Evolutionary conservation across 2,113 vertebrate species (phyloP).

Genomic region (Gavia stellata): DNA sequence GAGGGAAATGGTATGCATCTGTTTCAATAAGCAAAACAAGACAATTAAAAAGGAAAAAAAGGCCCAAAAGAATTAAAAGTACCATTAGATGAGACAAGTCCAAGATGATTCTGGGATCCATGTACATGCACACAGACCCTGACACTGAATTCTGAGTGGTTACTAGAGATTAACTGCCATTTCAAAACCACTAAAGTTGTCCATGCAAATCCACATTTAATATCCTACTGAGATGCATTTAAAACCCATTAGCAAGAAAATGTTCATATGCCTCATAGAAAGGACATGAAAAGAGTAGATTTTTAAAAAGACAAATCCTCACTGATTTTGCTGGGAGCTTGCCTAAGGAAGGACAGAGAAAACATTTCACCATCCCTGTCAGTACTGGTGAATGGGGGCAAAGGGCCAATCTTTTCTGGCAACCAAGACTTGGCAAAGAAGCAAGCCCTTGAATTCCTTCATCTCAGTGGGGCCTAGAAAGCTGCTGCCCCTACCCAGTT

Average conservation of each 20-base stretch:
- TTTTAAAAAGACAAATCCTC: neutral
- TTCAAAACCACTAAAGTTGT: conserved; percentile 36
- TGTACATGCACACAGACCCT: neutral
- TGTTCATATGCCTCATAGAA: conserved; percentile 17
- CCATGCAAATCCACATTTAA: conserved; percentile 41
- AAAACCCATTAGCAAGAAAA: conserved; percentile 26
- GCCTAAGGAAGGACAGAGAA: neutral
- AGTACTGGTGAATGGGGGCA: neutral
- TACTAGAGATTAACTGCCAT: conserved; percentile 26
- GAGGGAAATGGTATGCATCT: neutral
- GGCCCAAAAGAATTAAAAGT: neutral
- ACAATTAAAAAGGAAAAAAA: neutral
- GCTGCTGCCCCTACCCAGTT: neutral
- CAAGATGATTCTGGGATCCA: conserved; percentile 1
- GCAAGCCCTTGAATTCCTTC: neutral
- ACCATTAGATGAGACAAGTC: neutral
- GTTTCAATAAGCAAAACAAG: neutral
- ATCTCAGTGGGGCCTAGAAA: neutral
- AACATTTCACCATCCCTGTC: neutral
- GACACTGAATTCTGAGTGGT: neutral
- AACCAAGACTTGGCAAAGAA: neutral
- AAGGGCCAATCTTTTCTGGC: neutral
- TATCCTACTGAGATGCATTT: conserved; percentile 46
- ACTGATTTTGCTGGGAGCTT: neutral
- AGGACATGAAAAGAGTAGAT: neutral